Conservation (phyloP, 2,797 vertebrate genomes). For the Peromyscus melanophrys region DNA sequence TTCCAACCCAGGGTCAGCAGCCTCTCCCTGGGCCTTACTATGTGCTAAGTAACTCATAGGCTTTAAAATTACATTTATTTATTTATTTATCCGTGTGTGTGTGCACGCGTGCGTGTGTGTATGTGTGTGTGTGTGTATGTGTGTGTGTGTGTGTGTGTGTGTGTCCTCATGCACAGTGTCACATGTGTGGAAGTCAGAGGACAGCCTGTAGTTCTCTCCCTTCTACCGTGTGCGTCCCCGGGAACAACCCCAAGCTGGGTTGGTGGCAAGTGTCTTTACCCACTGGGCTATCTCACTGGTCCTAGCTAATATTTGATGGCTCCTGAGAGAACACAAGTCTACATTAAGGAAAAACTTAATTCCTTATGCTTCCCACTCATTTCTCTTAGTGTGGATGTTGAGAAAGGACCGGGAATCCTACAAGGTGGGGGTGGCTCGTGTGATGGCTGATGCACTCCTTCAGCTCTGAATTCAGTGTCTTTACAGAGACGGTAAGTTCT, state of each 20-base stretch:
- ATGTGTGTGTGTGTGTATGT: too few relatives aligned
- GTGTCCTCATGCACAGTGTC: neutral
- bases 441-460: neutral
- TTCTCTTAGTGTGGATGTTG: neutral
- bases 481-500: neutral
- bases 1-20: rapidly evolving
- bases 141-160: neutral
- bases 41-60: neutral
- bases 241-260: neutral
- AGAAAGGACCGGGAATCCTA: neutral
- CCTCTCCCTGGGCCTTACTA: neutral
- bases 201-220: neutral
- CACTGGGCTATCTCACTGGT: neutral
- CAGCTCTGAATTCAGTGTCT: neutral
- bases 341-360: neutral
- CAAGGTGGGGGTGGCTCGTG: neutral
- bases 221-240: neutral
- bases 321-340: neutral
- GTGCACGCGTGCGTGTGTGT: neutral
- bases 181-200: neutral
- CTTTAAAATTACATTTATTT: neutral
- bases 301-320: neutral
- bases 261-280: neutral
- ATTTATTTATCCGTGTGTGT: neutral
- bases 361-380: neutral